These are phyloP conservation scores for Hymenochirus boettgeri DNA, from an alignment of 2,113 vertebrate genomes.

Conservation along the genomic window DNA sequence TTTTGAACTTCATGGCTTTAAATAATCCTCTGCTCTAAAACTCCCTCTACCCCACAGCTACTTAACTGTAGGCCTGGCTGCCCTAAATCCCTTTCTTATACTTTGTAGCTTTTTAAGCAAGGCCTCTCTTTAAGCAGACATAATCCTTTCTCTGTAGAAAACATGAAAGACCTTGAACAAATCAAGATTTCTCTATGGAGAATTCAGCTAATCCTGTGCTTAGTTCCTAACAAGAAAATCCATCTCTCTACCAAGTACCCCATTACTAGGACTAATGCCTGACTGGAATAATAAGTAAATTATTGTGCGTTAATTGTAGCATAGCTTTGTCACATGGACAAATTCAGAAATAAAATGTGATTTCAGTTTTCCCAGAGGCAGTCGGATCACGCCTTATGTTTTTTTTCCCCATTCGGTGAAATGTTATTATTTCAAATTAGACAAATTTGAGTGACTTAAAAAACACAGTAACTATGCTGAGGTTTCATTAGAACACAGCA, in stretches of 20 bases:
- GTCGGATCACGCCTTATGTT: conserved; percentile 64
- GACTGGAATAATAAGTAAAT: conserved; percentile 83
- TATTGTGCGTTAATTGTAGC: conserved; percentile 79
- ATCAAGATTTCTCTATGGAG: conserved; percentile 84
- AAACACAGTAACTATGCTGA: conserved; percentile 48
- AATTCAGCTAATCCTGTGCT: conserved; percentile 83
- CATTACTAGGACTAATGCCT: conserved; percentile 80
- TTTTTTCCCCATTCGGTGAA: conserved; percentile 36
- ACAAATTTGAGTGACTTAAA: conserved; percentile 59
- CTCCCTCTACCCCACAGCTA: conserved; percentile 75
- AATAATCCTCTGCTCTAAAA: conserved; percentile 81
- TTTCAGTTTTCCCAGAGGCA: conserved; percentile 51
- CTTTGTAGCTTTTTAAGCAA: conserved; percentile 82
- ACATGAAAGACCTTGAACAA: conserved; percentile 89
- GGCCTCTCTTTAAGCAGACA: conserved; percentile 77
- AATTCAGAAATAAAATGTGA: conserved; percentile 62
- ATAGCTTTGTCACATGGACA: conserved; percentile 68
- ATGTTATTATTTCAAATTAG: conserved; percentile 54
- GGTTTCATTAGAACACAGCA: conserved; percentile 56
- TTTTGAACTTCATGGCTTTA: conserved; percentile 81
- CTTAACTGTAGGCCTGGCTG: conserved; percentile 73
- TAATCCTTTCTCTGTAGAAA: conserved; percentile 85
- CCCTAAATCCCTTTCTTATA: conserved; percentile 82
- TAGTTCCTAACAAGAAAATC: conserved; percentile 86
- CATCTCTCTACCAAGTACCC: conserved; percentile 76